Conservation (phyloP, 2,888 invertebrate genomes). For the Monochamus alternatus region DNA sequence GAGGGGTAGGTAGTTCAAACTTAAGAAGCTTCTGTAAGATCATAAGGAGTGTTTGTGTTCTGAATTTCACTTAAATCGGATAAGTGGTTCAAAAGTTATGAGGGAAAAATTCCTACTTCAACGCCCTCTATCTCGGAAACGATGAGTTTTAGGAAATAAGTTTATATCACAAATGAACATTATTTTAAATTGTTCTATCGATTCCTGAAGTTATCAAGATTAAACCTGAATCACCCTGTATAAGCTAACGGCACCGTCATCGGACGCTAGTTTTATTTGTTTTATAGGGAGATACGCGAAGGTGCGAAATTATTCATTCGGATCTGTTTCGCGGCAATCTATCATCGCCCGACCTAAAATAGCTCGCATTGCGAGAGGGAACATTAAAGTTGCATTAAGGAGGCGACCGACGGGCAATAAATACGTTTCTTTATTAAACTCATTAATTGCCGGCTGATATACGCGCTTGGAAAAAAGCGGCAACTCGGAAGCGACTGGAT, state of each 20-base stretch:
- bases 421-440: conserved; percentile 21
- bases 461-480: neutral
- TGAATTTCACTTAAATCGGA: no score
- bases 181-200: no score
- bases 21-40: no score
- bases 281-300: conserved; percentile 11
- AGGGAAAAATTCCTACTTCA: no score
- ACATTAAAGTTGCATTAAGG: conserved; percentile 28
- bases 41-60: no score
- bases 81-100: no score
- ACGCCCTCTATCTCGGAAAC: no score
- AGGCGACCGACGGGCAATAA: conserved; percentile 4
- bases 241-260: conserved; percentile 27
- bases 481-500: conserved; percentile 6
- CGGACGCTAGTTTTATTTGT: conserved; percentile 25
- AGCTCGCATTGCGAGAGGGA: neutral
- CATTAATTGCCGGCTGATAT: conserved; percentile 13
- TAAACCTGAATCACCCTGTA: no score
- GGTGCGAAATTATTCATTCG: conserved; percentile 39
- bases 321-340: conserved; percentile 11
- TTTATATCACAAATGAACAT: no score
- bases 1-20: no score
- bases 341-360: conserved; percentile 9
- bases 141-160: no score
- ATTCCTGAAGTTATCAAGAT: no score